Evolutionary conservation across 2,888 invertebrate species (phyloP).

Genomic region (Octodonta nipae): DNA sequence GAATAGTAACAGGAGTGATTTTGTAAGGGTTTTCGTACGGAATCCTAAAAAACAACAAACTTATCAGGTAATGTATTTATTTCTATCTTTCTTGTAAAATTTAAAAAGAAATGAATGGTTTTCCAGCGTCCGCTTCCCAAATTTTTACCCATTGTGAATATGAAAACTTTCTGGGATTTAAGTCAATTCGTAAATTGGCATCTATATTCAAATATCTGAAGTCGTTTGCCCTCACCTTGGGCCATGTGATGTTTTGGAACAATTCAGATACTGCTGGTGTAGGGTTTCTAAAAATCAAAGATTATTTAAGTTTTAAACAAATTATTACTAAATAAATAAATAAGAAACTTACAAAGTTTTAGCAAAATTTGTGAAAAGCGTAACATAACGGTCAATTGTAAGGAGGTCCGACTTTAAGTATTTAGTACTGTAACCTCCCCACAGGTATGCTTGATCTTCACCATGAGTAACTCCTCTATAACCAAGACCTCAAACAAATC

Average conservation of each 20-base stretch:
- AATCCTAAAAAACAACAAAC: no score
- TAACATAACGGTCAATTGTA: conserved; percentile 9
- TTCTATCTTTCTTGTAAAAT: no score
- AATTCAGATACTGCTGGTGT: conserved; percentile 15
- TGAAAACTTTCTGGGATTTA: conserved; percentile 8
- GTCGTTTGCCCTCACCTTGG: conserved; percentile 5
- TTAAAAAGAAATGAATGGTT: no score
- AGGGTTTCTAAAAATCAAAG: conserved; percentile 17
- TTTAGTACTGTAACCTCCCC: conserved; percentile 6
- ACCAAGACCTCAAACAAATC: no score
- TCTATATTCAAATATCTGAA: conserved; percentile 10
- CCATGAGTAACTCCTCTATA: conserved; percentile 11
- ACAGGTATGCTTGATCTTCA: conserved; percentile 12
- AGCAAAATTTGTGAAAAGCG: conserved; percentile 11
- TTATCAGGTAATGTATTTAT: no score
- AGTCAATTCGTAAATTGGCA: conserved; percentile 5
- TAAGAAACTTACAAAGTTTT: conserved; percentile 12
- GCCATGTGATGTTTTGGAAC: conserved; percentile 14
- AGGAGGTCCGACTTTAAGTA: conserved; percentile 6
- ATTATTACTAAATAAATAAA: background rate
- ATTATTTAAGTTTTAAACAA: background rate
- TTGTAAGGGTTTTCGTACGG: no score
- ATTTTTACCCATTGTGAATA: conserved; percentile 9
- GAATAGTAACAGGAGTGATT: no score
- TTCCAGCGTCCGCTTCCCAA: conserved; percentile 7